Base-by-base conservation (phyloP, 1,140 invertebrate genomes). In the Papilio xuthus region DNA sequence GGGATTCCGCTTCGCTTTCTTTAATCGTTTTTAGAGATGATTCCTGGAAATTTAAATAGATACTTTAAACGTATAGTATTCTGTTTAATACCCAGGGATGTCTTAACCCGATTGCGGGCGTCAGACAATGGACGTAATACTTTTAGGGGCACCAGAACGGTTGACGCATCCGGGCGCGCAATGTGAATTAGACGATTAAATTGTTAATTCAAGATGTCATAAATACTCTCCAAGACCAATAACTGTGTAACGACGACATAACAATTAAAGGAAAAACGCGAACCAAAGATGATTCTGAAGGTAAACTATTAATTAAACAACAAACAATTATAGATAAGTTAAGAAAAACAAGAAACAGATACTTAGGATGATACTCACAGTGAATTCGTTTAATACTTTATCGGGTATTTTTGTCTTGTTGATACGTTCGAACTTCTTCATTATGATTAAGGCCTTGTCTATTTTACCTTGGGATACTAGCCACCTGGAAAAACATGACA, bases 391-490 rank as follows among this genome's bases (percentile, higher is more conserved):
- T 84, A 97, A 96, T 20, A 97, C 94, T 82, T 96, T 94, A 1
- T 96, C 95, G 1, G 96, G 95, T 41, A 98, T 96, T 80, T 96
- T 95, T 0, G 95, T 96, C 50, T 96, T 95, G 91, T 98, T 98
- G 20, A 97, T 95, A 78, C 95, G 95, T 85, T 98, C 97, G 87
- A 98, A 97, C 84, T 96, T 97, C 80, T 95, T 95, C 79, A 98
- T 94, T 47, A 98, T 98, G 12, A 91, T 89, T 28, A 98, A 94
- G 4, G 97, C 97, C 85, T 97, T 96, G 77, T 98, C 96, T 1
- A 97, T 94, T 86, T 96, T 95, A 4, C 97, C 97, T 94, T 97
- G 97, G 1, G 97, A 97, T 0, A 97, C 96, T 13, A 98, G 88
- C 97, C 97, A 98, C 83, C 96, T 96, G 88, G 10, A 94, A 94